Base-by-base conservation (phyloP, 1,140 invertebrate genomes). In the Ceratoteleas bidentatus region DNA sequence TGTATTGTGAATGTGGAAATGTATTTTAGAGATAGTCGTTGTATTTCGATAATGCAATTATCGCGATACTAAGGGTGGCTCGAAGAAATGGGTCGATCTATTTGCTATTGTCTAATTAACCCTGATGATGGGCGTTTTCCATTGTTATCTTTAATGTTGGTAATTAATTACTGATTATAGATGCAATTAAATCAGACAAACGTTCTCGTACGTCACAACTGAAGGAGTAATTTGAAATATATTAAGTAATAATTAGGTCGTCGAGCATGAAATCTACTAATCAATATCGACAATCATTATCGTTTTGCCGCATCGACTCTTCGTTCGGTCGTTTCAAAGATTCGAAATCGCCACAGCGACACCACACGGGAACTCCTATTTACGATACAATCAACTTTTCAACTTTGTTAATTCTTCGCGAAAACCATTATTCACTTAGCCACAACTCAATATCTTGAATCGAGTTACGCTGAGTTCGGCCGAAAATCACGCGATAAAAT, bases 211-310 rank as follows among this genome's bases (percentile, higher is more conserved):
- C 49, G 24, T 54, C 62, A 66, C 52, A 65, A 10, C 53, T 16
- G 15, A 6, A 11, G 45, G 14, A 61, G 34, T 33, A 47, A 68
- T 38, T 38, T 75, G 47, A 60, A 68, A 56, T 61, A 68, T 54
- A 75, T 75, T 75, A 61, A 60, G 47, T 66, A 60, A 54, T 68
- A 66, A 75, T 66, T 61, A 66, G 72, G 62, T 75, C 64, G 24
- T 36, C 15, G 47, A 43, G 24, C 11, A 66, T 47, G 9, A 54
- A 58, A 36, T 58, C 15, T 52, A 65, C 61, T 45, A 47, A 66
- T 66, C 72, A 60, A 54, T 75, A 60, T 24, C 13, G 45, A 57
- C 33, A 58, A 40, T 24, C 24, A 24, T 24, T 24, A 24, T 1
- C 24, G 24, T 1, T 24, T 24, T 4, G 24, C 4, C 4, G 65